Evolutionary conservation across 2,888 invertebrate genomes (phyloP).

Genomic region (Mythimna vitellina): DNA sequence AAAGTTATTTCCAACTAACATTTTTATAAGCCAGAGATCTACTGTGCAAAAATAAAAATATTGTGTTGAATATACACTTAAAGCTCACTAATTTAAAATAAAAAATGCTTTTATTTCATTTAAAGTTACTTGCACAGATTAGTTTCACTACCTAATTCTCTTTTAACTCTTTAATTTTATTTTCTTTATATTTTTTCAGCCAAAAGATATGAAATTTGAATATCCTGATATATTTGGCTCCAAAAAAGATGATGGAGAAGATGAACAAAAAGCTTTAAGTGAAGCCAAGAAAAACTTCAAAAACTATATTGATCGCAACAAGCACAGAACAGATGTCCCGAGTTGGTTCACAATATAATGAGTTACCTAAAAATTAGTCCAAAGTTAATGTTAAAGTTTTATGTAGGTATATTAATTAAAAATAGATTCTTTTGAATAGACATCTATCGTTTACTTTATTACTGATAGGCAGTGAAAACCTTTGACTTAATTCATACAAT

Average conservation of each 20-base stretch:
- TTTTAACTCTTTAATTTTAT: conserved; percentile 1
- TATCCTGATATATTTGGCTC: conserved; percentile 94
- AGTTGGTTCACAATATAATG: conserved; percentile 93
- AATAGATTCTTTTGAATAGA: conserved; percentile 17
- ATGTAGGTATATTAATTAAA: conserved; percentile 45
- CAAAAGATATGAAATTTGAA: conserved; percentile 92
- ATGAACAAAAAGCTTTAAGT: conserved; percentile 91
- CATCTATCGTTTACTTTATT: neutral
- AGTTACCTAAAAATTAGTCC: conserved; percentile 29
- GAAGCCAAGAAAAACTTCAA: conserved; percentile 91
- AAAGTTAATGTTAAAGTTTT: conserved; percentile 39
- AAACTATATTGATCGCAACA: conserved; percentile 91
- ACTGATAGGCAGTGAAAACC: conserved; percentile 1
- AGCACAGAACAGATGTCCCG: conserved; percentile 93
- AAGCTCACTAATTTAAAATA: too few relatives aligned
- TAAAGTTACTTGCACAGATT: neutral
- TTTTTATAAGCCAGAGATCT: neutral
- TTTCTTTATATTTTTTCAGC: conserved; percentile 89
- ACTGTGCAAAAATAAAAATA: neutral
- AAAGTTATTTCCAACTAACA: neutral
- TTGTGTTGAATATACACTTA: neutral
- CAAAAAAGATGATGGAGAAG: conserved; percentile 88
- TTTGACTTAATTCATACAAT: neutral
- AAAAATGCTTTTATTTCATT: neutral
- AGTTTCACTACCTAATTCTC: neutral